Percentiles rank a stretch among this genome's conserved stretches.
Conservation (phyloP, 2,113 vertebrate species). For the Acanthochromis polyacanthus region DNA sequence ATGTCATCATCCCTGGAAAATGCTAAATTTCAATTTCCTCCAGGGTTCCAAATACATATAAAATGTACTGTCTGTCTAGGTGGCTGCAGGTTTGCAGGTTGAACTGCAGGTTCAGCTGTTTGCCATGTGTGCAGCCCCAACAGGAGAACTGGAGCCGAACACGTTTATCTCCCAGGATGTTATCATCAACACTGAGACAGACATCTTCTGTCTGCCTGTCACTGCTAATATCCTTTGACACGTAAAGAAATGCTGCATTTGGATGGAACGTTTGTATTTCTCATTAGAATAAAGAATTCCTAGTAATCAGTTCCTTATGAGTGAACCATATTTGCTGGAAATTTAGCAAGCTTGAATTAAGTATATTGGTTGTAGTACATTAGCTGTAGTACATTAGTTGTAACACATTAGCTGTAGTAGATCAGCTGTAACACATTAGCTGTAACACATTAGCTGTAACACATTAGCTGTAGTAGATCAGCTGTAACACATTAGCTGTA, state of each 20-base stretch:
- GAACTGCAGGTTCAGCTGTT: constrained; percentile 88
- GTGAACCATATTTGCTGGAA: background rate
- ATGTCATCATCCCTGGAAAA: background rate
- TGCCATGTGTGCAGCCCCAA: constrained; percentile 77
- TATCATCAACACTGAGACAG: constrained; percentile 88
- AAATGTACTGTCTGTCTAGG: constrained; percentile 73
- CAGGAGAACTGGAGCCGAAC: constrained; percentile 59
- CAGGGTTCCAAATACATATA: background rate
- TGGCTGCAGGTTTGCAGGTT: constrained; percentile 89
- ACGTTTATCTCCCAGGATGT: constrained; percentile 83
- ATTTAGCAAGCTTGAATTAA: too few species aligned
- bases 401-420: too few species aligned
- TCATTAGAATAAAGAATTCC: background rate
- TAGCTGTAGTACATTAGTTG: too few species aligned
- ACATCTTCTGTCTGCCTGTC: constrained; percentile 88
- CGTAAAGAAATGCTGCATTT: background rate
- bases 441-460: too few species aligned
- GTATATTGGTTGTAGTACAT: too few species aligned
- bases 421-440: too few species aligned
- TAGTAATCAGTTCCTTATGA: background rate
- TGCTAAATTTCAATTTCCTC: background rate
- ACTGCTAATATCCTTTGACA: constrained; percentile 92
- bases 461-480: too few species aligned
- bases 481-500: too few species aligned
- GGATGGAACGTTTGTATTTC: background rate